Evolutionary conservation across 2,113 vertebrate species (phyloP).

Genomic region (Hypocryptadius cinnamomeus): DNA sequence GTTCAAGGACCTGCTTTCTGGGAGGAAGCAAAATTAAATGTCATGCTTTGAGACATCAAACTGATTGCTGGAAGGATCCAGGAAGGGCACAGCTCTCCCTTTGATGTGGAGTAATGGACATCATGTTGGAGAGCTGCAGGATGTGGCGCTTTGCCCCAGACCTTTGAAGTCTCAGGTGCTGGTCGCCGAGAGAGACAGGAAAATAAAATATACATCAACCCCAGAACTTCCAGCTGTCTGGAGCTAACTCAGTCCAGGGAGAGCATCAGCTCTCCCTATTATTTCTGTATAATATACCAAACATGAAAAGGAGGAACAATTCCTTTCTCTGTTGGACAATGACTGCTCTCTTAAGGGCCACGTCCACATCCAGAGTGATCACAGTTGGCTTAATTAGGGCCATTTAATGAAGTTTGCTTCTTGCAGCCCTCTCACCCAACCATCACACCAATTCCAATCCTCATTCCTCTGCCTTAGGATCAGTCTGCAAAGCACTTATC

Average conservation of each 20-base stretch:
- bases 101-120: background rate
- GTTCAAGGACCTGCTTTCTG: conserved; percentile 21
- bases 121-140: background rate
- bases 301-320: background rate
- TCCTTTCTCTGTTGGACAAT: background rate
- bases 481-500: background rate
- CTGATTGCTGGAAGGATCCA: background rate
- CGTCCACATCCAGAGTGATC: background rate
- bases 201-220: background rate
- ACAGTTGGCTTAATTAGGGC: background rate
- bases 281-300: background rate
- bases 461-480: background rate
- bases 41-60: background rate
- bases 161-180: background rate
- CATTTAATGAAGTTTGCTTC: background rate
- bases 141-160: background rate
- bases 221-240: background rate
- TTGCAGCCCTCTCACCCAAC: background rate
- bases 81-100: background rate
- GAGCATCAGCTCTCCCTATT: background rate
- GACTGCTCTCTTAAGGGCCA: background rate
- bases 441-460: background rate
- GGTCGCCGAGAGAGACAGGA: background rate
- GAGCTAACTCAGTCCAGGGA: background rate
- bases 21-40: conserved; percentile 17